Base-by-base conservation (phyloP, 2,888 invertebrate species). In the Tetheella fluctuosa region DNA sequence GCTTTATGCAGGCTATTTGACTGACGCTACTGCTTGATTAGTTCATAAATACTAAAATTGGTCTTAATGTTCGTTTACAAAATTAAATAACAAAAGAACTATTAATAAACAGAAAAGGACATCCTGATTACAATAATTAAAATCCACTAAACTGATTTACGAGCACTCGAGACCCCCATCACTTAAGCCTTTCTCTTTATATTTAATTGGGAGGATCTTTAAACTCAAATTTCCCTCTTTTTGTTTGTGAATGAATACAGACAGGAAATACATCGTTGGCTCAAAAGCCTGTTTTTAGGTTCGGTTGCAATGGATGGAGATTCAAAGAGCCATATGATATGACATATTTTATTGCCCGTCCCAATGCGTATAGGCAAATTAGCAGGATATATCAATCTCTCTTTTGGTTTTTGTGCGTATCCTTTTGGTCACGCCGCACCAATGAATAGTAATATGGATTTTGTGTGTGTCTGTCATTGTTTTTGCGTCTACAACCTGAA, bases 371-470 rank as follows among this genome's bases (percentile, higher is more conserved):
- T 83, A 90, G 86, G 85, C 89, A 91, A 92, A 92, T 92, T 92
- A 92, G 91, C 83, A 85, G 92, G 92, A 92, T 91, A 91, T 90
- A 87, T 90, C 91, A 90, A 90, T 92, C 91, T 86, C 69, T 60
- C 42, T 79, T 71, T 76, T 79, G 73, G 68, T 83, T 81, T 81
- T 86, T 88, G 80, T 69, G 61, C 64, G 71, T 60, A 61, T 57
- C 59, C 71, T 70, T 77, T 76, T 71, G 30, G 52, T 64, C 20
- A 34, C 62, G 69, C 77, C 73, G 76, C 70, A 62, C 64, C 75
- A 74, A 80, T 80, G 79, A 77, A 80, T 80, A 72, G 64, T 68
- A 64, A 67, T 68, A 64, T 59, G 60, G 58, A 57, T 42, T 66
- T 64, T 59, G 54, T 28, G 59, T 62, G 59, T 55, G 55, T 59